Evolutionary conservation across 2,113 vertebrate genomes (phyloP).

Genomic region (Myiozetetes cayanensis): DNA sequence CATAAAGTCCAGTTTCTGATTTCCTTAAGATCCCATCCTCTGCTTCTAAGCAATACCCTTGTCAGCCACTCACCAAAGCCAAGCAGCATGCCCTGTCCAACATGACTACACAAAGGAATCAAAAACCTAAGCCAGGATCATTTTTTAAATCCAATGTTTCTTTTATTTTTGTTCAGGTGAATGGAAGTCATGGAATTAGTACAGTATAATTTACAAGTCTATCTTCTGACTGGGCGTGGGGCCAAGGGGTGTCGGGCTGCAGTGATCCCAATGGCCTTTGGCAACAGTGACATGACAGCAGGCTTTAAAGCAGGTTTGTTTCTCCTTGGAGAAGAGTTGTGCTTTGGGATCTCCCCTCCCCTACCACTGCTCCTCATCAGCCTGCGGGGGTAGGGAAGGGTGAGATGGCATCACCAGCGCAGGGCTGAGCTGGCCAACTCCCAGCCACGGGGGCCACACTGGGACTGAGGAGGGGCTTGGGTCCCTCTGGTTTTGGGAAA

Average conservation of each 20-base stretch:
- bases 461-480: background rate
- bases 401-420: background rate
- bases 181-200: constrained; percentile 52
- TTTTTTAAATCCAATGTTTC: constrained; percentile 14
- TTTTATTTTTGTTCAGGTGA: constrained; percentile 62
- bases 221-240: accelerated
- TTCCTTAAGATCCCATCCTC: background rate
- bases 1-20: background rate
- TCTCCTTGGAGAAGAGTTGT: background rate
- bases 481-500: constrained; percentile 1
- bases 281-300: constrained; percentile 1
- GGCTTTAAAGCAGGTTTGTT: background rate
- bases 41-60: background rate
- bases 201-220: constrained; percentile 20
- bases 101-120: background rate
- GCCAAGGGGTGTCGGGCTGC: constrained; percentile 17
- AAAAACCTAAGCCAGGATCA: background rate
- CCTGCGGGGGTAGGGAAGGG: background rate
- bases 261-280: background rate
- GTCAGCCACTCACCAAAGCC: background rate
- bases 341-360: background rate
- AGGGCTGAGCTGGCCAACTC: background rate
- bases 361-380: background rate
- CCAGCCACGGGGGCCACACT: accelerated
- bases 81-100: background rate